Evolutionary conservation across 2,113 vertebrate species (phyloP), one percentile per base, ranked within the genome.

Genomic region (Phylloscopus trochilus): DNA sequence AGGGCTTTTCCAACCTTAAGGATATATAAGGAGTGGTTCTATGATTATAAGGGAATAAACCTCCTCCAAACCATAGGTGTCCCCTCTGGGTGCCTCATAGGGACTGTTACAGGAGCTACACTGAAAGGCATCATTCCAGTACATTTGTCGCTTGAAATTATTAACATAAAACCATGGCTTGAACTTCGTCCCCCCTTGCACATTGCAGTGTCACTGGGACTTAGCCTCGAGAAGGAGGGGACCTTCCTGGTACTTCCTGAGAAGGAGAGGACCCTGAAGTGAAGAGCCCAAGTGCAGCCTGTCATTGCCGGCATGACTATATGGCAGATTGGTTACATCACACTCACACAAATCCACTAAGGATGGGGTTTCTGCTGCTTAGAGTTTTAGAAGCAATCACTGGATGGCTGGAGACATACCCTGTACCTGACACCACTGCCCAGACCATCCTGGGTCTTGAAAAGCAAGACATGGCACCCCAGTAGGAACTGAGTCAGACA

Each of bases 181-280:
- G 41, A 43, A 35, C 4, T 82, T 55, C 37, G 18, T 21, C 7
- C 31, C 20, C 2, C 7, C 28, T 55, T 27, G 23, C 37, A 76
- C 1, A 0, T 8, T 26, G 56, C 26, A 17, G 24, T 15, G 4
- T 14, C 39, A 37, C 53, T 35, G 35, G 15, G 31, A 35, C 24
- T 26, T 7, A 15, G 33, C 58, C 63, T 43, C 0, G 0, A 70
- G 21, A 24, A 79, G 22, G 19, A 62, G 4, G 11, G 11, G 30
- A 80, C 6, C 7, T 31, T 76, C 30, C 83, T 37, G 35, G 69
- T 23, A 67, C 17, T 35, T 47, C 15, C 47, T 1, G 4, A 62
- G 74, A 51, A 51, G 44, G 13, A 75, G 39, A 10, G 0, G 55
- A 83, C 44, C 14, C 39, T 51, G 52, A 22, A 69, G 30, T 2